Evolutionary conservation across 2,113 vertebrate species (phyloP), one percentile per base, ranked within the genome.

Genomic region (Sinocyclocheilus maitianheensis): DNA sequence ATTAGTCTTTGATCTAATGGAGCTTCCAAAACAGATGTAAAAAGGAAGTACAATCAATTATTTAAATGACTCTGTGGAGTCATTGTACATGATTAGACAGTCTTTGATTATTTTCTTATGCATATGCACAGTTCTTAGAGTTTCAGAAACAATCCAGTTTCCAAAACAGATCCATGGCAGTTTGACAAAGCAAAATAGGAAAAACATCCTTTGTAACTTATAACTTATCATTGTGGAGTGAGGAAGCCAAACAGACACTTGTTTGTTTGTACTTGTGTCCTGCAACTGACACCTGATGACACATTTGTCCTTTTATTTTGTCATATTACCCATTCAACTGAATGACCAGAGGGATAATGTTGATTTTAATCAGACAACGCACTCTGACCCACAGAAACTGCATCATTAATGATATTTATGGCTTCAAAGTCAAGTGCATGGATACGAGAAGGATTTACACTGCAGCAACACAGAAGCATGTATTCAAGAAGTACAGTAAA

Each of bases 241-340:
- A 24, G 34, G 12, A 72, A 40, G 18, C 18, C 34, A 62, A 60
- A 22, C 30, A 34, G 5, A 37, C 24, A 55, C 75, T 53, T 77
- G 6, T 40, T 40, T 40, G 20, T 16, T 62, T 16, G 77, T 62
- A 40, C 77, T 40, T 62, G 63, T 83, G 84, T 82, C 62, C 55
- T 40, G 40, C 67, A 53, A 22, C 67, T 79, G 4, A 80, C 30
- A 6, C 55, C 78, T 69, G 63, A 81, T 58, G 51, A 71, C 63
- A 83, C 71, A 72, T 76, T 58, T 85, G 60, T 81, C 14, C 30
- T 69, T 76, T 88, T 55, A 65, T 60, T 83, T 24, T 40, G 79
- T 78, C 75, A 88, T 77, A 63, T 85, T 82, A 77, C 78, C 16
- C 37, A 62, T 26, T 71, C 60, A 85, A 16, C 37, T 83, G 37